Conservation (phyloP, 92 coral and sea anemone species). For the Porites rus region DNA sequence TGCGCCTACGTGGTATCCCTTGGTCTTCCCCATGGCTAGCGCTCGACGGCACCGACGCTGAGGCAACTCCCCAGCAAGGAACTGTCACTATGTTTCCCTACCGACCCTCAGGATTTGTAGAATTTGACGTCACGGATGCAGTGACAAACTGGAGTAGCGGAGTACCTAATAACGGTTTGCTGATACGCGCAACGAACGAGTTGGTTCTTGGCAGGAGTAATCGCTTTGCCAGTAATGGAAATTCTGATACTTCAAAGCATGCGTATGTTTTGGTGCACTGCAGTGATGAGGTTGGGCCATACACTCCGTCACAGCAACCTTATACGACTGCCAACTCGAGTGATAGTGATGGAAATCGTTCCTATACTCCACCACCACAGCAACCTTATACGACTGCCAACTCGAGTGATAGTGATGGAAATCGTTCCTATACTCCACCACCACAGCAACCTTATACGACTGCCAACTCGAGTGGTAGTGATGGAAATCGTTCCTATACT, state of each 20-base stretch:
- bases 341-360: no score
- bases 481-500: no score
- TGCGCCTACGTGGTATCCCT: conserved; percentile 16
- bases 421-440: no score
- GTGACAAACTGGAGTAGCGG: conserved; percentile 63
- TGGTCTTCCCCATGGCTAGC: conserved; percentile 50
- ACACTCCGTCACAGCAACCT: no score
- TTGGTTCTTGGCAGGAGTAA: conserved; percentile 57
- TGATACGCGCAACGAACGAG: conserved; percentile 71
- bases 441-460: no score
- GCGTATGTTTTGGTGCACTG: conserved; percentile 67
- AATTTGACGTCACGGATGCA: conserved; percentile 77
- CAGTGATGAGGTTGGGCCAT: not conserved
- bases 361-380: not conserved
- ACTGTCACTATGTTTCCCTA: conserved; percentile 57
- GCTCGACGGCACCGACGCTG: conserved; percentile 51
- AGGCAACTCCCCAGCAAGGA: conserved; percentile 34
- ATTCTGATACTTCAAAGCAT: conserved; percentile 53
- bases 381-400: no score
- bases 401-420: no score
- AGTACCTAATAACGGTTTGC: conserved; percentile 64
- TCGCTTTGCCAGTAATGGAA: conserved; percentile 74
- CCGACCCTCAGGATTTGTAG: conserved; percentile 75
- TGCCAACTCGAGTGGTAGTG: no score
- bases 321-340: not conserved